Percentiles rank a stretch among this genome's conserved stretches.
phyloP scores from a whole-genome alignment of 2,888 invertebrate genomes.

The Sicus ferrugineus region DNA sequence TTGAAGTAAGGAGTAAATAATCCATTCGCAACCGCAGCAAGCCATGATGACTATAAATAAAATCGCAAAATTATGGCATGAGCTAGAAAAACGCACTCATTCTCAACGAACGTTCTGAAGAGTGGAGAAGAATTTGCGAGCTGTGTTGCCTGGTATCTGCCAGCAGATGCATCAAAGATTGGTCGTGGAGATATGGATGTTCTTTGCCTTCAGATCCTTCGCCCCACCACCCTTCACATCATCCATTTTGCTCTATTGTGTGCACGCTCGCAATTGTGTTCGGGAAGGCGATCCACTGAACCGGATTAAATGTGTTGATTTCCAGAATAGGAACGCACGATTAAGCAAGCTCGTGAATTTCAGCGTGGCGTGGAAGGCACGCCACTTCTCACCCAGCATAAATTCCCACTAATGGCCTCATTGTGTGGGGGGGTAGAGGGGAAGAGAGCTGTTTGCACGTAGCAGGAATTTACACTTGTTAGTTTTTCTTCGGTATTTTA shows the following conservation, averaged over 20 bases:
- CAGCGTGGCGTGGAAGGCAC: background rate
- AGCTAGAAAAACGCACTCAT: conserved; percentile 8
- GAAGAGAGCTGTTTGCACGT: no score
- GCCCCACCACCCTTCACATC: background rate
- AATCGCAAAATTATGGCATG: conserved; percentile 30
- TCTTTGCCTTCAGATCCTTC: background rate
- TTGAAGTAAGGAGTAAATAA: no score
- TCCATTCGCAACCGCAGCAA: no score
- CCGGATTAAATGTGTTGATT: conserved; percentile 27
- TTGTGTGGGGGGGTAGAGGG: no score
- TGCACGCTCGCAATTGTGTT: background rate
- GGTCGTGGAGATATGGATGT: background rate
- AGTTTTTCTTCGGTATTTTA: background rate
- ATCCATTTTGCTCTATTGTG: conserved; percentile 13
- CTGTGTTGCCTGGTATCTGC: background rate
- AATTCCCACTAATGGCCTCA: background rate
- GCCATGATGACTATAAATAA: conserved; percentile 18
- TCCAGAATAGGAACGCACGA: conserved; percentile 7
- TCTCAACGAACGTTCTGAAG: background rate
- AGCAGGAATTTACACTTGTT: conserved; percentile 13
- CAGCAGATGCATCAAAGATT: conserved; percentile 6
- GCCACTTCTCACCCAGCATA: background rate
- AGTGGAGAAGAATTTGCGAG: conserved; percentile 1
- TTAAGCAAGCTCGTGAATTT: conserved; percentile 9
- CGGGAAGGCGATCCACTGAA: conserved; percentile 25